Evolutionary conservation across 2,888 invertebrate genomes (phyloP).

Genomic region (Eupithecia pulchellata): DNA sequence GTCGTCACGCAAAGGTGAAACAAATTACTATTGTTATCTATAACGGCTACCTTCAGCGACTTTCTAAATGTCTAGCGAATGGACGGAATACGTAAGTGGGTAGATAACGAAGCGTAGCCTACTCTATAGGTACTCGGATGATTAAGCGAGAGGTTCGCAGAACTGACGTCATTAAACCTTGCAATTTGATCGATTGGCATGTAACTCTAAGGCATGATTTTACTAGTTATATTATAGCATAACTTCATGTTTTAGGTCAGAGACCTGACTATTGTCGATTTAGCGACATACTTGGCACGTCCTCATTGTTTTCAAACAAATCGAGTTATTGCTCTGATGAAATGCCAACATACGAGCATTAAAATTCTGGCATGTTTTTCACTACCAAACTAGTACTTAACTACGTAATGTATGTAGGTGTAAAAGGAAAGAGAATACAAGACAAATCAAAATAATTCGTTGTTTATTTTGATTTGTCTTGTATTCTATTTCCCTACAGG

Average conservation of each 20-base stretch:
- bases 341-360: conserved; percentile 12
- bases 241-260: not conserved
- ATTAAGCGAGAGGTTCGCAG: not conserved
- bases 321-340: conserved; percentile 2
- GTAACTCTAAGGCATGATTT: not conserved
- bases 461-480: too few relatives aligned
- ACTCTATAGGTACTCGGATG: not conserved
- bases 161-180: not conserved
- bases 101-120: too few relatives aligned
- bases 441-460: not conserved
- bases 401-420: not conserved
- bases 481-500: too few relatives aligned
- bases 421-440: not conserved
- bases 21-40: conserved; percentile 25
- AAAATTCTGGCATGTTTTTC: conserved; percentile 10
- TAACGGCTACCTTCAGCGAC: not conserved
- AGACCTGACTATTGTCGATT: conserved; percentile 2
- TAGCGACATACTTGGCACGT: conserved; percentile 17
- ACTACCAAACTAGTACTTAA: not conserved
- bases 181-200: not conserved
- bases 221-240: not conserved
- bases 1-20: conserved; percentile 17
- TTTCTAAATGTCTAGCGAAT: conserved; percentile 6
- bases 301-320: conserved; percentile 24
- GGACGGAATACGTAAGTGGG: not conserved